These are phyloP conservation scores for Podilymbus podiceps DNA, from an alignment of 2,113 vertebrate species.

Conservation along the genomic window DNA sequence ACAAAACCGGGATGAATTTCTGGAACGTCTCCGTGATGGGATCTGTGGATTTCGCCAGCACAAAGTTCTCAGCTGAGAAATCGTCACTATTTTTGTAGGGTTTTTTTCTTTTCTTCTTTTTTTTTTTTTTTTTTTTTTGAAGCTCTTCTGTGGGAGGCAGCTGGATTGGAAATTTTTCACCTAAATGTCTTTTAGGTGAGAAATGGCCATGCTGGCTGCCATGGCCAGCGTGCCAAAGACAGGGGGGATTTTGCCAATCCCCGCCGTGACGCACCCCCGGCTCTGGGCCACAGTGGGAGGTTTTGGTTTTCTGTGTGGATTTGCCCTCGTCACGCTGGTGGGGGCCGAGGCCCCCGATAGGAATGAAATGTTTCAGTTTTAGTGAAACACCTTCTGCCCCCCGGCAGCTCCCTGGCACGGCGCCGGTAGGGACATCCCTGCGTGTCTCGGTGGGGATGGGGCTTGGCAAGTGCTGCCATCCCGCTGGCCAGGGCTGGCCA, in stretches of 20 bases:
- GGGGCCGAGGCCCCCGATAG: background rate
- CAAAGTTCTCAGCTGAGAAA: background rate
- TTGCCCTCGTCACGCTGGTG: rapidly evolving
- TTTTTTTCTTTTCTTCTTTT: background rate
- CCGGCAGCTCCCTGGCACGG: background rate
- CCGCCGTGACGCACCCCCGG: background rate
- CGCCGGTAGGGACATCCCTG: background rate
- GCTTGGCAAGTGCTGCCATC: background rate
- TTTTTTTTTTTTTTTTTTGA: background rate
- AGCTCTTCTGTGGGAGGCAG: background rate
- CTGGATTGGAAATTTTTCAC: background rate
- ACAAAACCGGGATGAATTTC: background rate
- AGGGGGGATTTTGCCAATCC: background rate
- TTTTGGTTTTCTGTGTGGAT: background rate
- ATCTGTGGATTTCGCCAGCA: background rate
- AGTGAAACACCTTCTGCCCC: slow-evolving; percentile 7
- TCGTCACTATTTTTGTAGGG: background rate
- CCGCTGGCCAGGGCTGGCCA: background rate
- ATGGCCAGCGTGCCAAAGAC: background rate
- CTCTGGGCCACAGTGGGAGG: background rate
- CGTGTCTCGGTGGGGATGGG: rapidly evolving
- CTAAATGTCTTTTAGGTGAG: background rate
- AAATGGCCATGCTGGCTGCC: background rate
- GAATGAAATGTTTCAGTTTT: slow-evolving; percentile 28
- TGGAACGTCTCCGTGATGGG: background rate